Evolutionary conservation across 2,113 vertebrate genomes (phyloP), one percentile per base, ranked within the genome.

Genomic region (Plestiodon gilberti): DNA sequence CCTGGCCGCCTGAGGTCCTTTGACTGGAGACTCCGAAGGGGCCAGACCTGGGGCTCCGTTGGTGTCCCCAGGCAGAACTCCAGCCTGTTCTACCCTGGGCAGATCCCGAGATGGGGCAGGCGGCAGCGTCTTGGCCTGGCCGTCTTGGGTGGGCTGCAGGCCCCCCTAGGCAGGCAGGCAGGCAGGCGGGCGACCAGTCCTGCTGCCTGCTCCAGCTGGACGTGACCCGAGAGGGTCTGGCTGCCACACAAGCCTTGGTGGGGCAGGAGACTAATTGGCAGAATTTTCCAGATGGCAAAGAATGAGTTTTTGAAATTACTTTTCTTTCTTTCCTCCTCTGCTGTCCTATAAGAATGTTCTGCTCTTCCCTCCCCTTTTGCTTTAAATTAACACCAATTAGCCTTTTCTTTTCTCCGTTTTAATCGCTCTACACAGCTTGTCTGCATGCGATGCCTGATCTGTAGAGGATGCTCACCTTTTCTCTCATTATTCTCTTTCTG

Each of bases 401-500:
- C 57, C 15, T 71, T 82, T 85, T 59, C 88, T 93, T 87, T 92
- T 84, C 82, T 30, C 38, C 81, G 33, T 85, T 85, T 86, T 79
- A 25, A 78, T 86, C 73, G 48, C 80, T 88, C 57, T 85, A 2
- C 65, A 81, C 30, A 86, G 76, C 78, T 82, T 52, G 67, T 85
- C 33, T 81, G 79, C 89, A 78, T 86, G 88, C 65, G 78, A 35
- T 80, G 80, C 23, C 69, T 75, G 83, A 40, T 83, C 2, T 92
- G 84, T 85, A 83, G 90, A 62, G 94, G 86, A 88, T 84, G 79
- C 82, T 67, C 76, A 84, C 93, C 82, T 93, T n/a, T 88, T 91
- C 93, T 96, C 95, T 97, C 95, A 97, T 91, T 93, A 97, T 97
- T 96, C 94, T 96, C 97, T 97, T 97, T 97, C 97, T 98, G 96